Percentiles rank a stretch among this genome's conserved stretches.
Evolutionary conservation across 1,140 invertebrate species (phyloP).

Genomic region (Triops cancriformis): DNA sequence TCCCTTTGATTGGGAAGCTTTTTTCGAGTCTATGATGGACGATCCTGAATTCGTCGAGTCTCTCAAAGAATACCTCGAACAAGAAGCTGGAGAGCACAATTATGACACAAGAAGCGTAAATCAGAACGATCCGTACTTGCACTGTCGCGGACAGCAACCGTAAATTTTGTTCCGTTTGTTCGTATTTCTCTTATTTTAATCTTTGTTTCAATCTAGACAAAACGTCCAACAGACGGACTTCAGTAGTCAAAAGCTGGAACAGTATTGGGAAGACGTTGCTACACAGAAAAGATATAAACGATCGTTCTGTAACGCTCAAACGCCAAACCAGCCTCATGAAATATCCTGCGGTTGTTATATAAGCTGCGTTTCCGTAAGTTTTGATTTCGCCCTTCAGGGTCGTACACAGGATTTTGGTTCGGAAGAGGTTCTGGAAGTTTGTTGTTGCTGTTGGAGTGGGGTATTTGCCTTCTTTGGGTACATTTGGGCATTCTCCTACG

Average conservation of each 20-base stretch:
- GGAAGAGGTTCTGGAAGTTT: too few relatives aligned
- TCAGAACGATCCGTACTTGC: not conserved
- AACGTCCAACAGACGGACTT: not conserved
- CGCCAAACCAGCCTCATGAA: not conserved
- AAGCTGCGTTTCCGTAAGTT: not conserved
- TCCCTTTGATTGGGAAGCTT: not conserved
- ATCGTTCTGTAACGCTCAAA: not conserved
- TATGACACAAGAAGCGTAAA: not conserved
- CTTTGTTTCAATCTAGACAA: not conserved
- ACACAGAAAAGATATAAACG: not conserved
- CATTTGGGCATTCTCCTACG: too few relatives aligned
- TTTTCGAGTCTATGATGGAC: not conserved
- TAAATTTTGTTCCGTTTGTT: not conserved
- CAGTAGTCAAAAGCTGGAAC: not conserved
- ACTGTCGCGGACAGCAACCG: not conserved
- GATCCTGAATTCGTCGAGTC: not conserved
- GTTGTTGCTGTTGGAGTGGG: too few relatives aligned
- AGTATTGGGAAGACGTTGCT: not conserved
- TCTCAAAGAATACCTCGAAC: not conserved
- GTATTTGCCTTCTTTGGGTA: too few relatives aligned
- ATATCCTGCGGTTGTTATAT: not conserved
- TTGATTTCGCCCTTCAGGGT: too few relatives aligned
- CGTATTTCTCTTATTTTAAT: not conserved
- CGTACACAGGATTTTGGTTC: too few relatives aligned
- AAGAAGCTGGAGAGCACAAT: not conserved